Percentiles rank a stretch among this genome's conserved stretches.
These are phyloP conservation scores for Anthopleura sola DNA, from an alignment of 64 coral and sea anemone species.

Conservation along the genomic window DNA sequence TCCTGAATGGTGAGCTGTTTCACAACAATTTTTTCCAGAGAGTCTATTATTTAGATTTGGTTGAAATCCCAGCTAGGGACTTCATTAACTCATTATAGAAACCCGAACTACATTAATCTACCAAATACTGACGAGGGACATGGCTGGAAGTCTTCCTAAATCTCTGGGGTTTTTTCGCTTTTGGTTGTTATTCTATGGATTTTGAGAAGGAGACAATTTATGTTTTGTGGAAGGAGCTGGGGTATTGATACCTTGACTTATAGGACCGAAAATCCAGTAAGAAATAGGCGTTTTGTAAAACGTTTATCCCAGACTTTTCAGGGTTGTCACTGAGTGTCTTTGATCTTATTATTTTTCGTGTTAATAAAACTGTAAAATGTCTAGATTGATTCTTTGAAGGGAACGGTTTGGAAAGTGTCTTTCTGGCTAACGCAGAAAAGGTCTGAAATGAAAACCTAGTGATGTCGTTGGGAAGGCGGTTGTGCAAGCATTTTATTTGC, in stretches of 20 bases:
- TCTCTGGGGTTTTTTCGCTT: background rate
- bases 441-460: no score
- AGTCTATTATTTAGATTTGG: background rate
- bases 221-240: background rate
- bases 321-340: background rate
- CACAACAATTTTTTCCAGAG: background rate
- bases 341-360: background rate
- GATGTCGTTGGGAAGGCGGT: no score
- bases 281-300: background rate
- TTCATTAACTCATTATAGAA: slow-evolving; percentile 8
- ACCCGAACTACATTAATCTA: background rate
- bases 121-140: background rate
- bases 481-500: no score
- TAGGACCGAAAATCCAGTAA: background rate
- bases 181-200: background rate
- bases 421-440: no score
- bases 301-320: background rate
- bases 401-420: no score
- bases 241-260: no score
- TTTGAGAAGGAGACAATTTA: background rate
- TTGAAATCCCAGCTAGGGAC: background rate
- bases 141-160: background rate
- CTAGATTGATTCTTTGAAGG: background rate
- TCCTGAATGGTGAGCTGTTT: background rate
- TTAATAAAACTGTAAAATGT: slow-evolving; percentile 8